phyloP scores from a whole-genome alignment of 1,140 invertebrate genomes.

The Nasonia giraulti region DNA sequence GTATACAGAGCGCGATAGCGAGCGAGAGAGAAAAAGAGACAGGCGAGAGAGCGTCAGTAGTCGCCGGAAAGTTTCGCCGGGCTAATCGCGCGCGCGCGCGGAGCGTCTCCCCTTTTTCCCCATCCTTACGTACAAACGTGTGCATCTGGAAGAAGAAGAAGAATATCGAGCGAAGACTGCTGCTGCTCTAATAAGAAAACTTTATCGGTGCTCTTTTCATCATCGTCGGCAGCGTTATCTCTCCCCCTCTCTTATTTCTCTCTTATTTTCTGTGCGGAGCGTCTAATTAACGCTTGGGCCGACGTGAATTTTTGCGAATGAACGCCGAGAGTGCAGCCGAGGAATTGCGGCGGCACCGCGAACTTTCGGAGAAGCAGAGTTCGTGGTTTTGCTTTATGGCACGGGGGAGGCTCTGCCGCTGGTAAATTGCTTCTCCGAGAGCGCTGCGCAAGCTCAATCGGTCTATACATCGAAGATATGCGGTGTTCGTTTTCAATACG shows the following conservation, averaged over 20 bases:
- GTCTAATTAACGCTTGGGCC: neutral
- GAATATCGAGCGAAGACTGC: neutral
- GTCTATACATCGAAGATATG: too few species aligned
- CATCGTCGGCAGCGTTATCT: neutral
- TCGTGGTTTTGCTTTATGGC: neutral
- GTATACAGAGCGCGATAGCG: neutral
- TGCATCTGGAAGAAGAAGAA: neutral
- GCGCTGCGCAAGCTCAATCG: neutral
- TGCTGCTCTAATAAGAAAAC: slow-evolving; percentile 17
- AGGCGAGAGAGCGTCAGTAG: neutral
- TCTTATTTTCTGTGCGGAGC: neutral
- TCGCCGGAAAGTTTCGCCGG: neutral
- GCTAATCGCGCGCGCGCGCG: neutral
- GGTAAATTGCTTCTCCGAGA: neutral
- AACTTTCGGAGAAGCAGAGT: neutral
- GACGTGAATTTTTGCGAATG: neutral
- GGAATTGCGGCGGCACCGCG: neutral
- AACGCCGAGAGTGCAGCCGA: neutral
- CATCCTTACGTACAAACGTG: neutral
- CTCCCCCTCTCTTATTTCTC: neutral
- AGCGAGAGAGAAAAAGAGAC: too few species aligned
- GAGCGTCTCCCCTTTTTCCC: neutral
- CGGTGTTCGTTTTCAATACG: too few species aligned
- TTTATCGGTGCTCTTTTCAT: neutral
- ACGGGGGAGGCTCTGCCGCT: too few species aligned